These are phyloP conservation scores for Dromas ardeola DNA, from an alignment of 2,113 vertebrate species.

Conservation along the genomic window DNA sequence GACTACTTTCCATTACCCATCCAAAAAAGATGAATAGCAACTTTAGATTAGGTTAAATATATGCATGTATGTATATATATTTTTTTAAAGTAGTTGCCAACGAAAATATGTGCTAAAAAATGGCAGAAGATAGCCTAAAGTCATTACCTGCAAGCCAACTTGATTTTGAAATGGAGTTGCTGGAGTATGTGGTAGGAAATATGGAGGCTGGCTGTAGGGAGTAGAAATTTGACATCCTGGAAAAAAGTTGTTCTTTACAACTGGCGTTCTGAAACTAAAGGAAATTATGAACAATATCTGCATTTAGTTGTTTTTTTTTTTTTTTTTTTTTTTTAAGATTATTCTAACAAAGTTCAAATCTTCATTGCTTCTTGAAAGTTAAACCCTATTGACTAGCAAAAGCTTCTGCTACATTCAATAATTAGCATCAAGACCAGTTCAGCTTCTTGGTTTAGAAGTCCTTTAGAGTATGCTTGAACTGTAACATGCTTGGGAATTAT, in stretches of 20 bases:
- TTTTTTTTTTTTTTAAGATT: neutral
- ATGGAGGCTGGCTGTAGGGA: conserved; percentile 70
- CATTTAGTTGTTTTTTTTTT: neutral
- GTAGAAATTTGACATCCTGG: conserved; percentile 73
- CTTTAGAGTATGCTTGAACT: neutral
- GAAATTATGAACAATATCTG: neutral
- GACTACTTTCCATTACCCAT: neutral
- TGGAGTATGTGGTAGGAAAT: conserved; percentile 64
- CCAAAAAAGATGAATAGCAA: neutral
- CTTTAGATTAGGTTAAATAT: too few species aligned
- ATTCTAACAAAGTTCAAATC: neutral
- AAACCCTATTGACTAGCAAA: neutral
- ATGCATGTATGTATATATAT: too few species aligned
- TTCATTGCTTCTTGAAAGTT: neutral
- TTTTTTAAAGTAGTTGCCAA: neutral
- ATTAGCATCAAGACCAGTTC: neutral
- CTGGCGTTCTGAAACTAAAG: conserved; percentile 86
- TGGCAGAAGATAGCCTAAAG: neutral
- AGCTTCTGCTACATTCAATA: neutral
- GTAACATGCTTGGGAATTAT: neutral
- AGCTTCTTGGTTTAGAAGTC: neutral
- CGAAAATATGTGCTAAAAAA: neutral
- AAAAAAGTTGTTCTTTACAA: conserved; percentile 76
- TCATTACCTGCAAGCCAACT: conserved; percentile 67
- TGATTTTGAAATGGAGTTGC: conserved; percentile 68